Conservation (phyloP, 2,113 vertebrate species). For the Etia nguti region DNA sequence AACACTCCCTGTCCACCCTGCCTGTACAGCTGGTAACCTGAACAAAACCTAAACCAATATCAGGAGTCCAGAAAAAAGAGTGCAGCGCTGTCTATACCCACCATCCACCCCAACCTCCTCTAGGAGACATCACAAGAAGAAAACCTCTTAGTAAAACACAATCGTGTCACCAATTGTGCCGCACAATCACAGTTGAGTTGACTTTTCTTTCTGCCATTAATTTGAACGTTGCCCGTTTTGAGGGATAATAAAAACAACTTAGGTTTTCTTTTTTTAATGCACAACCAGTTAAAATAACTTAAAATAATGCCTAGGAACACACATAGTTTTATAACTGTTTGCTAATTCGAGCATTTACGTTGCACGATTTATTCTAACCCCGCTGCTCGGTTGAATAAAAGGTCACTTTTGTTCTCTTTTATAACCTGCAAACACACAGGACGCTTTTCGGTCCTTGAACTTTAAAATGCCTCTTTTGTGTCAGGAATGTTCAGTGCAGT, state of each 20-base stretch:
- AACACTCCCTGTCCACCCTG: neutral
- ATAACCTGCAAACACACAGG: neutral
- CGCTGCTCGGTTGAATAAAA: neutral
- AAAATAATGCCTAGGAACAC: neutral
- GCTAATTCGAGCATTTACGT: neutral
- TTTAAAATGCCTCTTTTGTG: neutral
- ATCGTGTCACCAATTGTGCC: neutral
- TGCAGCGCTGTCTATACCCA: neutral
- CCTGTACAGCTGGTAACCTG: neutral
- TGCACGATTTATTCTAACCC: neutral
- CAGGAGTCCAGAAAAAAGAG: neutral
- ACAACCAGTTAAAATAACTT: neutral
- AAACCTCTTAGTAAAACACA: neutral
- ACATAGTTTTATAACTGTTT: neutral
- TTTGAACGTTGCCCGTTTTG: neutral
- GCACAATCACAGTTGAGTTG: neutral
- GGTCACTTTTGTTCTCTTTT: neutral
- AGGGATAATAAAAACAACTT: neutral
- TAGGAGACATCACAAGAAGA: neutral
- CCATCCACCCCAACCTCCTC: neutral
- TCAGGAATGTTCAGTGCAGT: neutral
- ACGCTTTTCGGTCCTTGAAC: neutral
- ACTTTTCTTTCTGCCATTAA: neutral
- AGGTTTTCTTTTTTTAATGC: neutral
- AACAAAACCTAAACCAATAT: neutral